These are phyloP conservation scores for Galago senegalensis DNA, from an alignment of 2,797 vertebrate genomes.

Conservation along the genomic window DNA sequence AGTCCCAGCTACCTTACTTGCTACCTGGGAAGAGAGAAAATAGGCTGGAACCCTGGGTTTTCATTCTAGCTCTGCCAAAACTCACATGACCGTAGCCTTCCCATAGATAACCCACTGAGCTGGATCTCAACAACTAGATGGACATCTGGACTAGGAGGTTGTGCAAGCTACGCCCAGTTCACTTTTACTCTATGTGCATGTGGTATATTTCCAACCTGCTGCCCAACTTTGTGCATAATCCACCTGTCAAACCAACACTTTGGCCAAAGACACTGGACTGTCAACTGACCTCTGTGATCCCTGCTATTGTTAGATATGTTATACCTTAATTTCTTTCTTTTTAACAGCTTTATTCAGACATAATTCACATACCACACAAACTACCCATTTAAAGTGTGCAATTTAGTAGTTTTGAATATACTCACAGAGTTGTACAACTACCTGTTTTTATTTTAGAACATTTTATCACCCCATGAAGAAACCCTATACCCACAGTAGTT, in stretches of 20 bases:
- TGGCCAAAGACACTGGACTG: background rate
- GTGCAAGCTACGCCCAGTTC: background rate
- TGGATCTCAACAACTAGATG: background rate
- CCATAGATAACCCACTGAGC: background rate
- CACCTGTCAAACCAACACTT: background rate
- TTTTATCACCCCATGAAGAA: background rate
- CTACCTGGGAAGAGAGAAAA: background rate
- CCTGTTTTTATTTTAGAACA: background rate
- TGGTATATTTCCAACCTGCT: too few species aligned
- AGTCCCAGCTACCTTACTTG: background rate
- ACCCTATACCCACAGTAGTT: background rate
- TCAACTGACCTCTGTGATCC: background rate
- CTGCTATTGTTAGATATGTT: background rate
- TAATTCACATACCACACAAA: background rate
- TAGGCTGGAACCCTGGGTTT: background rate
- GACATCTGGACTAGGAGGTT: background rate
- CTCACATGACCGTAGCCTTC: background rate
- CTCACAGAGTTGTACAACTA: background rate
- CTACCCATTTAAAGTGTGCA: background rate
- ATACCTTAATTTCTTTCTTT: background rate
- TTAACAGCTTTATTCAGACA: background rate
- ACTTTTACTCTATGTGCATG: rapidly evolving
- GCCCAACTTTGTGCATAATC: rapidly evolving
- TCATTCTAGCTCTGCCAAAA: background rate
- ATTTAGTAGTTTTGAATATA: background rate